A percentile compares a stretch with the other conserved stretches of the same genome.
Evolutionary conservation across 2,888 invertebrate genomes (phyloP).

Genomic region (Hemithea aestivaria): DNA sequence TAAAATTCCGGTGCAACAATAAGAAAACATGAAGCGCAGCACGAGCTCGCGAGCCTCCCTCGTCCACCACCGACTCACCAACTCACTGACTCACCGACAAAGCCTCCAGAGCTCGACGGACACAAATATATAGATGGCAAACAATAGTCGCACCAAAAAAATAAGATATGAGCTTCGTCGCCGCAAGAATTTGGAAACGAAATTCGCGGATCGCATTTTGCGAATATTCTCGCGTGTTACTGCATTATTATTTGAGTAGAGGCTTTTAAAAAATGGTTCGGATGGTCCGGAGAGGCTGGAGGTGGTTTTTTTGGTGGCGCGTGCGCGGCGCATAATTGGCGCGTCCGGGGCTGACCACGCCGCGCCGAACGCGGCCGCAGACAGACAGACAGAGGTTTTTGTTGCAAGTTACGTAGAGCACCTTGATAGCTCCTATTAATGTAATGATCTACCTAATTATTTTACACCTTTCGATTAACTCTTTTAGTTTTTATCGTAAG

Average conservation of each 20-base stretch:
- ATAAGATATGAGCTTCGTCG: constrained; percentile 43
- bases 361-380: no score
- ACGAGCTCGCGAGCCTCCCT: no score
- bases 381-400: constrained; percentile 55
- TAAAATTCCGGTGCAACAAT: constrained; percentile 33
- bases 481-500: neutral
- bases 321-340: constrained; percentile 74
- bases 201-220: constrained; percentile 76
- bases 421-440: constrained; percentile 40
- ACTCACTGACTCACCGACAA: no score
- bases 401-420: constrained; percentile 30
- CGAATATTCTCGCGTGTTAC: constrained; percentile 77
- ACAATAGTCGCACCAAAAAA: constrained; percentile 71
- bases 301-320: constrained; percentile 69
- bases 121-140: constrained; percentile 57
- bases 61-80: no score
- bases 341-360: no score
- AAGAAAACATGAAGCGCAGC: constrained; percentile 15
- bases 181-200: constrained; percentile 70
- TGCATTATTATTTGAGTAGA: constrained; percentile 76
- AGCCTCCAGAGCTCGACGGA: constrained; percentile 38
- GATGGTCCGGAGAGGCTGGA: constrained; percentile 46
- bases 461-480: constrained; percentile 13
- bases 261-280: constrained; percentile 68
- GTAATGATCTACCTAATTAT: constrained; percentile 24